Percentiles rank a stretch among this genome's conserved stretches.
Evolutionary conservation across 2,797 vertebrate species (phyloP).

Genomic region (Decapterus maruadsi): DNA sequence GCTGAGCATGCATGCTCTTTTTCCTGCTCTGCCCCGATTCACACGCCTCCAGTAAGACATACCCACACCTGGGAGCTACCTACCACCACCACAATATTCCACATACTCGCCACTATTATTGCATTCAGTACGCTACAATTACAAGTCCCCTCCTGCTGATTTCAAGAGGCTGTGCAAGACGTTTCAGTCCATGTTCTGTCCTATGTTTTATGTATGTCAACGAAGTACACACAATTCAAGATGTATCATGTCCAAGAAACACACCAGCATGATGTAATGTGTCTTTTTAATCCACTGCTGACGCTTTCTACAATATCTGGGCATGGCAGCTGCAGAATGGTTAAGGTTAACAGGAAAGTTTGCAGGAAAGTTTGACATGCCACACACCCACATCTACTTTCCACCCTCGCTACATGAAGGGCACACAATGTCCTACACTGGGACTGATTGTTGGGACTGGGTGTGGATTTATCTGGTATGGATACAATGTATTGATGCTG

Average conservation of each 20-base stretch:
- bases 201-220: not conserved
- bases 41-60: slow-evolving; percentile 20
- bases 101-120: slow-evolving; percentile 5
- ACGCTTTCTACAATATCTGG: not conserved
- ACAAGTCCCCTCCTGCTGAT: no score
- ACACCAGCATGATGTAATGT: no score
- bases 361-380: not conserved
- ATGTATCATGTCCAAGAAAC: not conserved
- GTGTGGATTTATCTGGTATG: not conserved
- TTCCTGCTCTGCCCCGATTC: slow-evolving; percentile 17
- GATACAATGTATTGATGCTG: not conserved
- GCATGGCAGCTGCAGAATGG: not conserved
- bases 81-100: slow-evolving; percentile 23
- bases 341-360: not conserved
- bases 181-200: not conserved
- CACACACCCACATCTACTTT: not conserved
- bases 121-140: not conserved
- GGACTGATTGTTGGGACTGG: not conserved
- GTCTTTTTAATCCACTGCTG: not conserved
- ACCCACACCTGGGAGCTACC: slow-evolving; percentile 39
- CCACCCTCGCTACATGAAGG: not conserved
- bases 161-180: not conserved
- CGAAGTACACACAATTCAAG: not conserved
- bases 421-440: not conserved
- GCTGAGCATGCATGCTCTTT: slow-evolving; percentile 54